Base-by-base conservation (phyloP, 2,888 invertebrate species). In the Caenorhabditis sp. region DNA sequence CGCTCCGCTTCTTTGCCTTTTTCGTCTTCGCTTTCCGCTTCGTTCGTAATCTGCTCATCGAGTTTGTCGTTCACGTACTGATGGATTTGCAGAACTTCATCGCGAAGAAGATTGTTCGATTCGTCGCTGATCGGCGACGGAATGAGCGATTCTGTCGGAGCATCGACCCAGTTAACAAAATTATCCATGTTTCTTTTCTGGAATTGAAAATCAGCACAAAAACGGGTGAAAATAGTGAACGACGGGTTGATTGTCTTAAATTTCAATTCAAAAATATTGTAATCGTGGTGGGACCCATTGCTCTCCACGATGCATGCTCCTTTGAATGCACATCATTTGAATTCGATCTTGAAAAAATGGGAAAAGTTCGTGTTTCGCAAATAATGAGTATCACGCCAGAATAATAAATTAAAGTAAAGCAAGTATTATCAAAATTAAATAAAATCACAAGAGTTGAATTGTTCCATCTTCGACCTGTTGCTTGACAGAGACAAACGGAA, bases 401-500 rank as follows among this genome's bases (percentile, higher is more conserved):
- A 35, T 35, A 35, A 35, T 13, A 13, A 35, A 7, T 13, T 13
- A 35, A 35, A 7, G n/a, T n/a, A n/a, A n/a, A n/a, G n/a, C n/a
- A n/a, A n/a, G n/a, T n/a, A n/a, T n/a, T n/a, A n/a, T n/a, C n/a
- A n/a, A 7, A 35, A 9, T 13, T 13, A 13, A 2, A 9, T 30
- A 7, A 35, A 5, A 61, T 65, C 59, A 83, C 62, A 83, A 30
- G 9, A 83, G 58, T 26, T 45, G 30, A 24, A 83, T 35, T 9
- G 45, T 58, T 9, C 76, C 80, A 5, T 76, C 66, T 41, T 84
- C 84, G 8, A 86, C 41, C 17, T 73, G 74, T n/a, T 80, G 74
- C 32, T 70, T 65, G 7, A 86, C 58, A 5, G 82, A 73, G 30
- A 74, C 41, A 56, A 82, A 85, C 11, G 86, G 83, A n/a, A 86